These are phyloP conservation scores for Cossypha caffra DNA, from an alignment of 2,797 vertebrate species.

Conservation along the genomic window DNA sequence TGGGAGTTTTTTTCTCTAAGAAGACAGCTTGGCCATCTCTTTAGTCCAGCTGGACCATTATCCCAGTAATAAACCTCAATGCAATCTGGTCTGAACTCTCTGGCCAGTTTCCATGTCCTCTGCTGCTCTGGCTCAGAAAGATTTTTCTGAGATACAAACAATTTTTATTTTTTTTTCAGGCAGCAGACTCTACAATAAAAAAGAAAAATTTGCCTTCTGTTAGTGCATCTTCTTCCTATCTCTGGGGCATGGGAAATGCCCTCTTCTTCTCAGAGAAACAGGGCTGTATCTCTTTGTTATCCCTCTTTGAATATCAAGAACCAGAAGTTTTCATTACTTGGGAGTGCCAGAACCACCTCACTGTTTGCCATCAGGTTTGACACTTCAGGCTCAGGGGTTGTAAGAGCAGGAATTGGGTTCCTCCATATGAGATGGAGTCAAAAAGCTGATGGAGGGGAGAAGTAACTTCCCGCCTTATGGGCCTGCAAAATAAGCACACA, in stretches of 20 bases:
- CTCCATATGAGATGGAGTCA: not conserved
- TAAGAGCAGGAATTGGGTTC: not conserved
- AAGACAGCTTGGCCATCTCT: not conserved
- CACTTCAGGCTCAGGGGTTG: not conserved
- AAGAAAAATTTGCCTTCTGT: not conserved
- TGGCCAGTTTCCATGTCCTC: not conserved
- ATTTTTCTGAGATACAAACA: not conserved
- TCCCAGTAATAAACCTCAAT: not conserved
- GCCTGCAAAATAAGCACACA: not conserved
- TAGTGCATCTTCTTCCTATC: not conserved
- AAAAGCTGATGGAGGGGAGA: not conserved
- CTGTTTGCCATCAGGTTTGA: not conserved
- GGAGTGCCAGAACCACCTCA: not conserved
- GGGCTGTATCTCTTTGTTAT: not conserved
- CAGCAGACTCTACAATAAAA: not conserved
- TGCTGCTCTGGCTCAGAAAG: not conserved
- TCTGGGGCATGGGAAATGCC: not conserved
- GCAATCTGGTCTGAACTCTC: not conserved
- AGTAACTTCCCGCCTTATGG: not conserved
- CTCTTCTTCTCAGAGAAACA: not conserved
- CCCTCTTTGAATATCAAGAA: not conserved
- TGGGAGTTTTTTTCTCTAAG: not conserved
- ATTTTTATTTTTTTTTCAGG: not conserved
- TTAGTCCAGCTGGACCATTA: not conserved
- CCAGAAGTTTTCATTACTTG: not conserved